Conservation (phyloP, 2,113 vertebrate genomes). For the Damaliscus lunatus region DNA sequence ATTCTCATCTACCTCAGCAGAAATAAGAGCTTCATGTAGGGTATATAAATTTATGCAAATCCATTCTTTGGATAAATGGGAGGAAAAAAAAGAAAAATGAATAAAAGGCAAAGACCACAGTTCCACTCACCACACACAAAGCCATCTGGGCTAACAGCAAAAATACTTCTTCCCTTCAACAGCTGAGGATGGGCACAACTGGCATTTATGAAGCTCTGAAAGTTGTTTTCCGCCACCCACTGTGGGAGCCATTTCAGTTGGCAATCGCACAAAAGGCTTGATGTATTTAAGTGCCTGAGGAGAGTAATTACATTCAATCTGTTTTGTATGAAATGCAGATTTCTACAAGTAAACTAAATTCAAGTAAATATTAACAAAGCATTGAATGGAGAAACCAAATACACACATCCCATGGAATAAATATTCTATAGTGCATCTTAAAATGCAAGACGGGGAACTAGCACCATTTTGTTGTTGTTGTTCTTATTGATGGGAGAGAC, state of each 20-base stretch:
- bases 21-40: slow-evolving; percentile 21
- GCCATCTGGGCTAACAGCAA: slow-evolving; percentile 88
- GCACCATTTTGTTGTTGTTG: background rate
- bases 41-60: background rate
- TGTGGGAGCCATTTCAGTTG: slow-evolving; percentile 96
- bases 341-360: background rate
- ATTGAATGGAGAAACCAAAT: slow-evolving; percentile 33
- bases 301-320: slow-evolving; percentile 69
- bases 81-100: background rate
- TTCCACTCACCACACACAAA: slow-evolving; percentile 95
- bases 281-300: slow-evolving; percentile 93
- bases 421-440: background rate
- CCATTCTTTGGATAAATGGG: slow-evolving; percentile 3
- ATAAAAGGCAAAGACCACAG: background rate
- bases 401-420: background rate
- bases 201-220: slow-evolving; percentile 90
- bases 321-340: slow-evolving; percentile 55
- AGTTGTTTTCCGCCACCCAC: slow-evolving; percentile 94
- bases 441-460: background rate
- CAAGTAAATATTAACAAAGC: slow-evolving; percentile 45
- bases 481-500: background rate
- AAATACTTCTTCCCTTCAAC: slow-evolving; percentile 93
- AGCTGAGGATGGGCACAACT: slow-evolving; percentile 96
- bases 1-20: slow-evolving; percentile 5
- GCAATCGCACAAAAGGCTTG: slow-evolving; percentile 97